Evolutionary conservation across 2,888 invertebrate genomes (phyloP).

Genomic region (Sinohyriopsis cumingii): DNA sequence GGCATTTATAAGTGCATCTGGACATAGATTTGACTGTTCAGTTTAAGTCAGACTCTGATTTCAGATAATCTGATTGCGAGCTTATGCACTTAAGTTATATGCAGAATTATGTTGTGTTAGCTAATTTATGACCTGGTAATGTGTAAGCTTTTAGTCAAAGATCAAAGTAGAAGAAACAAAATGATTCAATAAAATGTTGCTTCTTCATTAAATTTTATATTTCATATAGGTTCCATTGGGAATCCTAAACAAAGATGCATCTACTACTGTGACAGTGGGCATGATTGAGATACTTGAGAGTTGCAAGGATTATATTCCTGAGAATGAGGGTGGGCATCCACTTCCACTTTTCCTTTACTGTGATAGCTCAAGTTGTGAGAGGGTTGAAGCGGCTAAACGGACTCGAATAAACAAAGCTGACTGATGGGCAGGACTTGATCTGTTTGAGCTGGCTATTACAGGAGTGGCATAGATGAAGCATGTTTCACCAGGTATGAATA

Average conservation of each 20-base stretch:
- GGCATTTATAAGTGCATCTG: no score
- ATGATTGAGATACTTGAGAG: slow-evolving; percentile 12
- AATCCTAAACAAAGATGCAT: slow-evolving; percentile 5
- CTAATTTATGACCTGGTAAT: neutral
- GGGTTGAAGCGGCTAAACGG: slow-evolving; percentile 7
- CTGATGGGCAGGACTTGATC: slow-evolving; percentile 7
- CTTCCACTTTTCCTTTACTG: slow-evolving; percentile 6
- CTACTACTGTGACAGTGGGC: slow-evolving; percentile 6
- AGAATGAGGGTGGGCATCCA: slow-evolving; percentile 6
- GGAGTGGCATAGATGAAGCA: slow-evolving; percentile 17
- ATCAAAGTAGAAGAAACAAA: no score
- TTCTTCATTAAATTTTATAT: no score
- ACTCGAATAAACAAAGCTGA: slow-evolving; percentile 12
- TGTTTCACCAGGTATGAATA: slow-evolving; percentile 12
- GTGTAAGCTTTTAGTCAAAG: neutral
- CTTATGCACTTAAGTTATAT: neutral
- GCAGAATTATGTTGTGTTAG: neutral
- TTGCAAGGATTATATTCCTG: slow-evolving; percentile 8
- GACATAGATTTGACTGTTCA: no score
- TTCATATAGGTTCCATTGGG: slow-evolving; percentile 8
- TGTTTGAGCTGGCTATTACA: slow-evolving; percentile 19
- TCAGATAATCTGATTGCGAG: no score
- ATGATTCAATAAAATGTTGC: no score
- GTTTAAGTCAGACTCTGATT: no score
- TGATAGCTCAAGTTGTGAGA: slow-evolving; percentile 20